phyloP scores from a whole-genome alignment of 1,140 invertebrate genomes.

The Globodera ellingtonae region DNA sequence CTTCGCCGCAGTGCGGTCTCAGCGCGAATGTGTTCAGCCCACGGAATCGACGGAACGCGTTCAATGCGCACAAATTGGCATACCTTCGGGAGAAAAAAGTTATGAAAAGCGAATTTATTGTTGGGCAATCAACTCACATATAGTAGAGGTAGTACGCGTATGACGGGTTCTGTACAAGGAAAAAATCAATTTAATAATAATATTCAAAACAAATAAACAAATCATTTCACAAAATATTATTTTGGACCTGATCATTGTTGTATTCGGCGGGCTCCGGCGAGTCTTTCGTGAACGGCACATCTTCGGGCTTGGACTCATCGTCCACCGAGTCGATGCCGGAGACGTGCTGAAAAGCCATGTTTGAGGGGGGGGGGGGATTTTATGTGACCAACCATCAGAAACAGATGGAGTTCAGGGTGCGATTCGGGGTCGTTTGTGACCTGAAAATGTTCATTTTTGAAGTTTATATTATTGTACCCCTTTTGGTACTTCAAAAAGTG shows the following conservation, averaged over 20 bases:
- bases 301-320: slow-evolving; percentile 98
- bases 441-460: too few species aligned
- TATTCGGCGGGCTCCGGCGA: slow-evolving; percentile 67
- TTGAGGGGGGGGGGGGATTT: not conserved
- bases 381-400: slow-evolving; percentile 72
- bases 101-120: too few species aligned
- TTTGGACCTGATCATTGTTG: slow-evolving; percentile 67
- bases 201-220: not conserved
- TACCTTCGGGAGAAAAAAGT: slow-evolving; percentile 58
- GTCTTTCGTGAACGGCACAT: slow-evolving; percentile 65
- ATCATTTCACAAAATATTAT: not conserved
- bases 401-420: slow-evolving; percentile 90
- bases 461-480: too few species aligned
- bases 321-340: slow-evolving; percentile 95
- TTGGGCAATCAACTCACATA: slow-evolving; percentile 71
- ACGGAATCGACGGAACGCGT: slow-evolving; percentile 87
- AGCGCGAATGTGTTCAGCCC: slow-evolving; percentile 92
- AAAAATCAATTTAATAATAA: not conserved
- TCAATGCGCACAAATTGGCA: slow-evolving; percentile 91
- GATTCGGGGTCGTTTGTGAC: slow-evolving; percentile 84
- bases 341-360: slow-evolving; percentile 70
- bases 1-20: slow-evolving; percentile 96
- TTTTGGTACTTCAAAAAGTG: slow-evolving; percentile 78
- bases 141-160: slow-evolving; percentile 99
- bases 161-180: slow-evolving; percentile 83